phyloP scores from a whole-genome alignment of 2,888 invertebrate genomes.

The Papilio elwesi region DNA sequence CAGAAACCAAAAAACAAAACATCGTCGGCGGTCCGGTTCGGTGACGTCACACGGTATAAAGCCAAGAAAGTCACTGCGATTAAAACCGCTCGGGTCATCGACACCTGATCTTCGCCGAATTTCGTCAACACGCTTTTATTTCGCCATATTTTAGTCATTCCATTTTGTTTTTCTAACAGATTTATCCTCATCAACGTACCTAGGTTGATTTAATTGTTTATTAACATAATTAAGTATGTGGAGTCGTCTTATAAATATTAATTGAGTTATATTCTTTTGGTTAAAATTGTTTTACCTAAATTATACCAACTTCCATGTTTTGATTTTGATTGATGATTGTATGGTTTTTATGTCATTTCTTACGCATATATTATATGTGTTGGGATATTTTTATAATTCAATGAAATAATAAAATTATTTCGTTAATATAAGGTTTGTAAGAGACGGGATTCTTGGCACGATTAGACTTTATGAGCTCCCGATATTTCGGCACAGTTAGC shows the following conservation, averaged over 20 bases:
- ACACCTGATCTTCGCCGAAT: neutral
- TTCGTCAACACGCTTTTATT: conserved; percentile 9
- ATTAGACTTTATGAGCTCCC: too few relatives aligned
- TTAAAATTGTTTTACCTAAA: neutral
- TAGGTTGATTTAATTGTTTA: too few relatives aligned
- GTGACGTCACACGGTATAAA: too few relatives aligned
- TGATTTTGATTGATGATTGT: neutral
- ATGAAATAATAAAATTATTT: too few relatives aligned
- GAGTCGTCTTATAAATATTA: neutral
- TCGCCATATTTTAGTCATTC: neutral
- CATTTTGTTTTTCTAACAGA: conserved; percentile 1
- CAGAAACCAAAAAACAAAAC: too few relatives aligned
- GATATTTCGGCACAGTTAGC: too few relatives aligned
- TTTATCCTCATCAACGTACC: neutral
- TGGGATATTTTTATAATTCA: too few relatives aligned
- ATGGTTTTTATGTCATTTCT: neutral
- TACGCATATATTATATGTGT: too few relatives aligned
- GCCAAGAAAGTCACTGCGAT: conserved; percentile 11
- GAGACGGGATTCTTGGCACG: too few relatives aligned
- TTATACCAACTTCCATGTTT: neutral
- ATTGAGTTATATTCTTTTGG: neutral
- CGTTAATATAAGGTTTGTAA: too few relatives aligned
- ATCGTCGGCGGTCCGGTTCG: too few relatives aligned
- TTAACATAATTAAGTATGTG: neutral
- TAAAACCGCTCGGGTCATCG: conserved; percentile 14